Percentiles rank a stretch among this genome's conserved stretches.
These are phyloP conservation scores for Cecidostiba fungosa DNA, from an alignment of 2,888 invertebrate genomes.

Conservation along the genomic window DNA sequence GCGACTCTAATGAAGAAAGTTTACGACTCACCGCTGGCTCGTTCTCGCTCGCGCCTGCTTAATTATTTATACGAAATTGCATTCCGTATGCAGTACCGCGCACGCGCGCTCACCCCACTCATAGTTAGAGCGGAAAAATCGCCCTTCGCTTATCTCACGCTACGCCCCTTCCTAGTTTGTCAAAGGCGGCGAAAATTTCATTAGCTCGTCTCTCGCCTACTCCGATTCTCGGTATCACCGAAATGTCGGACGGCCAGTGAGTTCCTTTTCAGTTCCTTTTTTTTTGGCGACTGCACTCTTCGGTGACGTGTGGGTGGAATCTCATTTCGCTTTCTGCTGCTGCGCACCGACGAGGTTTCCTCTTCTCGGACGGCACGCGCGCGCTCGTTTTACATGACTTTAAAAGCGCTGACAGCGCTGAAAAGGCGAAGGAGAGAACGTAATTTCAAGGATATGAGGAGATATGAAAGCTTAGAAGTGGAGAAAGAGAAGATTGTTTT, in stretches of 20 bases:
- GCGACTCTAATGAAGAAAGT: conserved; percentile 52
- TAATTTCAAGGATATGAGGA: conserved; percentile 15
- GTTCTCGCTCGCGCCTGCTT: background rate
- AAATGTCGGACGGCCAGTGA: background rate
- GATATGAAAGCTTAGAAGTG: background rate
- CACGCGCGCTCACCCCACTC: background rate
- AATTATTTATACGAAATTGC: conserved; percentile 46
- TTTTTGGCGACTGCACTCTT: background rate
- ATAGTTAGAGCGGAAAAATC: conserved; percentile 12
- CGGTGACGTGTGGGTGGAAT: background rate
- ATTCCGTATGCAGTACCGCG: background rate
- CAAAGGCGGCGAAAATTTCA: conserved; percentile 20
- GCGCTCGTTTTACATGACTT: conserved; percentile 17
- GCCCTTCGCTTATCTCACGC: background rate
- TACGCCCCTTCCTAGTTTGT: background rate
- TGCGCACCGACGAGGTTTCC: background rate
- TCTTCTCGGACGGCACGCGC: background rate
- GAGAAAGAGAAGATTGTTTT: background rate
- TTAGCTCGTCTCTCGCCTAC: background rate
- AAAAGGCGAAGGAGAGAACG: background rate
- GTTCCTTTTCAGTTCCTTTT: background rate
- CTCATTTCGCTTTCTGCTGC: background rate
- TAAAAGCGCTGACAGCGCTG: conserved; percentile 9
- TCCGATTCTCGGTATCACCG: background rate
- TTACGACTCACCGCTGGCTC: conserved; percentile 21